Evolutionary conservation across 2,113 vertebrate genomes (phyloP), one percentile per base, ranked within the genome.

Genomic region (Eublepharis macularius): DNA sequence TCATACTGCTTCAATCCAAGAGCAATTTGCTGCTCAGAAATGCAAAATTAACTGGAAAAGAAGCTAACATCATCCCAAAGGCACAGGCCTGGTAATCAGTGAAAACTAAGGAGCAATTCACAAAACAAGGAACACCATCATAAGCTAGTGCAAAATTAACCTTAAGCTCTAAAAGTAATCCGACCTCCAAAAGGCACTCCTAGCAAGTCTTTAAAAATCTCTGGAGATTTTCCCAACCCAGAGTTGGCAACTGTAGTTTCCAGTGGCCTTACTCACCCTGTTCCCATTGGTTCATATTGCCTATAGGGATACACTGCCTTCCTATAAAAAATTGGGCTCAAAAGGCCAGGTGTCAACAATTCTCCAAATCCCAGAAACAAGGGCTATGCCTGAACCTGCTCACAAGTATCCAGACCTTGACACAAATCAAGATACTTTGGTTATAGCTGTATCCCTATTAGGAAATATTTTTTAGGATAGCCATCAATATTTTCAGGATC

Each of bases 21-120:
- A 93, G 78, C 83, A 85, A 91, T 90, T 92, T 89, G 81, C 26
- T 2, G 89, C 78, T 92, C 84, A 79, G 82, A 91, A 92, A 93
- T 65, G 84, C 80, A n/a, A 57, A 90, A 54, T 78, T 93, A 88
- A 90, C 86, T 91, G 89, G 90, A 92, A 92, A 89, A 83, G 87
- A 78, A 68, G 54, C 79, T 6, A 85, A 92, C 85, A 92, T 91
- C 88, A 36, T 19, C 49, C 49, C 24, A 3, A 54, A 76, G 49
- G 75, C 29, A 36, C 29, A 21, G 75, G 32, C 32, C 75, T 36
- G 32, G n/a, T 76, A 76, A 54, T 6, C 16, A 51, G 36, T 54
- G 75, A 54, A 54, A 51, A 19, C 51, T 9, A 24, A 54, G 36
- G 32, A 54, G 16, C 34, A 76, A 51, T 54, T 34, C 26, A 32